A percentile compares a stretch with the other conserved stretches of the same genome.
Conservation (phyloP, 2,113 vertebrate genomes). For the Vimba vimba region DNA sequence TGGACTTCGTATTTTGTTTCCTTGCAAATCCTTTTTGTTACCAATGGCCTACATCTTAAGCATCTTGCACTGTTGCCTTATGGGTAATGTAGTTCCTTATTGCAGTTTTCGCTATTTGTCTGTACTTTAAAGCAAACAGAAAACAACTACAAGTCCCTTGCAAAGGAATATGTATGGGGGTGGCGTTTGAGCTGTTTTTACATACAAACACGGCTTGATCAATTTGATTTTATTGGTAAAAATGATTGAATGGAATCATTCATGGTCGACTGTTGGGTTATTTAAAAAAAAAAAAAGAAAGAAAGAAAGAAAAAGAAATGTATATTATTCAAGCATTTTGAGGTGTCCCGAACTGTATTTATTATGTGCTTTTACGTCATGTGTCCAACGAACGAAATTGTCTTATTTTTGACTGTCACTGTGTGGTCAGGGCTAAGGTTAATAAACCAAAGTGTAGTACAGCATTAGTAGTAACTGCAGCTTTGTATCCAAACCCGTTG, state of each 20-base stretch:
- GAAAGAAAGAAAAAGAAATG: background rate
- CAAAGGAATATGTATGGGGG: background rate
- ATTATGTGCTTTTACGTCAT: background rate
- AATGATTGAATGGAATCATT: background rate
- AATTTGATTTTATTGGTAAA: background rate
- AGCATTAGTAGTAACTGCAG: background rate
- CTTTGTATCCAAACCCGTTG: background rate
- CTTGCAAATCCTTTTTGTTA: constrained; percentile 54
- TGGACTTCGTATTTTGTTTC: constrained; percentile 44
- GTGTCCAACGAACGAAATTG: background rate
- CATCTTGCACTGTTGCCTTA: background rate
- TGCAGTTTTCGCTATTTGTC: background rate
- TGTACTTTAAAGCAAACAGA: background rate
- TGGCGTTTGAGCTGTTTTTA: constrained; percentile 23
- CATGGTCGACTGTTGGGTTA: background rate
- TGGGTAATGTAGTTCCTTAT: constrained; percentile 47
- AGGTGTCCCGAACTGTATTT: background rate
- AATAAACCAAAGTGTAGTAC: background rate
- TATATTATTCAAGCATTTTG: background rate
- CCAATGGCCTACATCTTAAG: constrained; percentile 57
- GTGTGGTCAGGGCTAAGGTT: background rate
- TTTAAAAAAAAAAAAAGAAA: background rate
- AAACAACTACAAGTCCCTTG: constrained; percentile 47
- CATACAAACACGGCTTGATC: background rate
- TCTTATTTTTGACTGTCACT: constrained; percentile 1